Evolutionary conservation across 2,888 invertebrate species (phyloP), one percentile per base, ranked within the genome.

Genomic region (Stenotaenia linearis): DNA sequence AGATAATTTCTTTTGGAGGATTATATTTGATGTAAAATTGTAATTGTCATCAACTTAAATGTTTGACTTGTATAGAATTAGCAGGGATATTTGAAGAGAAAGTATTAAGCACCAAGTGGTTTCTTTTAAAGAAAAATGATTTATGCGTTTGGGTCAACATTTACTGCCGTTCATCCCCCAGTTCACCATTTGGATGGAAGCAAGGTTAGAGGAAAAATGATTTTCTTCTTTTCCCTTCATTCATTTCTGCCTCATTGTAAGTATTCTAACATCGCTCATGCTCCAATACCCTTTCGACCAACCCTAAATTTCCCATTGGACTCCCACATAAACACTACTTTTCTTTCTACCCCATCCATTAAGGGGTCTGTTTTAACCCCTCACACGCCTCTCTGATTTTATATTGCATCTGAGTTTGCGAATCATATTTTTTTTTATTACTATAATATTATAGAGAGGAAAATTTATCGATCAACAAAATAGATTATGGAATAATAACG

Each of bases 171-270:
- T 61, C 61, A 61, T 61, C 23, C 61, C 37, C 61, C 10, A 61
- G 61, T 61, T 61, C 23, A 61, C 61, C 25, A 61, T 61, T 61
- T 25, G 61, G 25, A 61, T 61, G 25, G 25, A 61, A 25, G 61
- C 61, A 25, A 25, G 61, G 23, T 61, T 61, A 61, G 7, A 61
- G 61, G 61, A 61, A 61, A 61, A 61, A 61, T 61, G 61, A 10
- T 61, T 61, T 61, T 61, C 25, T 25, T 61, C 61, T 23, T 18
- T 61, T 15, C 23, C 61, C 61, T 61, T 61, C 61, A 61, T 61
- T 61, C 61, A 61, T 61, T 61, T 61, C 61, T 61, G 61, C 61
- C 61, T 61, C 61, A 25, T 61, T 61, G 61, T 61, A 61, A 61
- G 61, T 25, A 61, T 61, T 61, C 61, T 25, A 61, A 25, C 61